Evolutionary conservation across 2,888 invertebrate species (phyloP).

Genomic region (Agrotis puta): DNA sequence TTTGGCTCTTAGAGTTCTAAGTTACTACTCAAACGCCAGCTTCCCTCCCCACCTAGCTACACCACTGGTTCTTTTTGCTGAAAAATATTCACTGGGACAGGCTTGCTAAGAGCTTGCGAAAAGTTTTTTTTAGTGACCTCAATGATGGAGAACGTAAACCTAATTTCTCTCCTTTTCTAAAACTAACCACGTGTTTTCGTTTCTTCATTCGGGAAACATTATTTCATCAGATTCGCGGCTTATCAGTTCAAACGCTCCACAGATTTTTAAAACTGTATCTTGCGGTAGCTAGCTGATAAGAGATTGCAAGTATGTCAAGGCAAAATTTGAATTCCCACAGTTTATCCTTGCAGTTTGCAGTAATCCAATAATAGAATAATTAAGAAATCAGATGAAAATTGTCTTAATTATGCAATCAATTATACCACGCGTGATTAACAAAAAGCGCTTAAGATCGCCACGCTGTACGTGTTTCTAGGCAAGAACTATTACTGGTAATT

Average conservation of each 20-base stretch:
- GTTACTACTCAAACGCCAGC: too few relatives aligned
- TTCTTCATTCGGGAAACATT: neutral
- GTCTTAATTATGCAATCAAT: conserved; percentile 17
- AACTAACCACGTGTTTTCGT: neutral
- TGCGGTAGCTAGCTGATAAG: conserved; percentile 35
- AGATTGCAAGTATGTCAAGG: conserved; percentile 40
- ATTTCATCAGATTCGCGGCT: conserved; percentile 20
- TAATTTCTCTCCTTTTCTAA: neutral
- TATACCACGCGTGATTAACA: conserved; percentile 24
- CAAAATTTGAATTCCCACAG: conserved; percentile 12
- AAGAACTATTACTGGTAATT: neutral
- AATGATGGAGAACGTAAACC: neutral
- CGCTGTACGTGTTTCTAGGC: conserved; percentile 7
- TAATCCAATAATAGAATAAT: neutral
- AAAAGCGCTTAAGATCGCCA: conserved; percentile 16
- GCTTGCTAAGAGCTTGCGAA: too few relatives aligned
- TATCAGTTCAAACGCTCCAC: conserved; percentile 31
- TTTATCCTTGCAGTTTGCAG: neutral
- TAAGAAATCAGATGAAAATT: conserved; percentile 4
- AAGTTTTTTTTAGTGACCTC: neutral
- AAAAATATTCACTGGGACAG: too few relatives aligned
- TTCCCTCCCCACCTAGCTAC: too few relatives aligned
- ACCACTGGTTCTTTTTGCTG: too few relatives aligned
- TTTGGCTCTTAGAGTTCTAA: too few relatives aligned
- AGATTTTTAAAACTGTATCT: conserved; percentile 35